phyloP scores from a whole-genome alignment of 2,888 invertebrate genomes.

The Lasioglossum leucozonium region DNA sequence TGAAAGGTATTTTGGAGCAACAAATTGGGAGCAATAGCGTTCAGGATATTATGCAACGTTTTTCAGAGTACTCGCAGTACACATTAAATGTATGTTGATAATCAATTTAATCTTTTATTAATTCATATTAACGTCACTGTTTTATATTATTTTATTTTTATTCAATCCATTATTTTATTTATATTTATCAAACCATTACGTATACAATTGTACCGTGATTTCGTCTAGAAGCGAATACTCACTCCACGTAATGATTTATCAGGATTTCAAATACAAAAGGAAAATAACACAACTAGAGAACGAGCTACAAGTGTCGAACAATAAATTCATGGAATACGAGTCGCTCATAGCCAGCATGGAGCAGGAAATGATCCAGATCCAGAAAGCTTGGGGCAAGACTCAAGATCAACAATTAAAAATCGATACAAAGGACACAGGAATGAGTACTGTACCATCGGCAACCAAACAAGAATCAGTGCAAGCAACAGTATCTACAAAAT shows the following conservation, averaged over 20 bases:
- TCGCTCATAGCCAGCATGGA: constrained; percentile 75
- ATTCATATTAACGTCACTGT: neutral
- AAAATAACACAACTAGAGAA: constrained; percentile 77
- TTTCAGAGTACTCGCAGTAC: constrained; percentile 77
- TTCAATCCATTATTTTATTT: neutral
- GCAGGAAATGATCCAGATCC: constrained; percentile 74
- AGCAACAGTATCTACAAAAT: constrained; percentile 55
- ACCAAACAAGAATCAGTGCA: constrained; percentile 64
- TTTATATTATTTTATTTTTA: neutral
- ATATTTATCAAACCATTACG: no score
- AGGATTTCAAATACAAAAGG: constrained; percentile 78
- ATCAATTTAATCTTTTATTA: neutral
- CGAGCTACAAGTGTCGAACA: constrained; percentile 71
- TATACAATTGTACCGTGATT: neutral
- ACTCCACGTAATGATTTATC: constrained; percentile 15
- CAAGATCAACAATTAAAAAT: constrained; percentile 22
- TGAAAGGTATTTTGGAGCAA: constrained; percentile 80
- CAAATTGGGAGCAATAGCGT: constrained; percentile 78
- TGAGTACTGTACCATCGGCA: constrained; percentile 48
- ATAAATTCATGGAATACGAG: constrained; percentile 73
- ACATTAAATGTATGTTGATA: constrained; percentile 74
- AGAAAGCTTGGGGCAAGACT: constrained; percentile 74
- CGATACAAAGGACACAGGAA: constrained; percentile 22
- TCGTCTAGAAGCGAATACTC: neutral
- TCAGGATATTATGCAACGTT: constrained; percentile 76